Percentiles rank a stretch among this genome's conserved stretches.
Conservation (phyloP, 2,113 vertebrate species). For the Sprattus sprattus region DNA sequence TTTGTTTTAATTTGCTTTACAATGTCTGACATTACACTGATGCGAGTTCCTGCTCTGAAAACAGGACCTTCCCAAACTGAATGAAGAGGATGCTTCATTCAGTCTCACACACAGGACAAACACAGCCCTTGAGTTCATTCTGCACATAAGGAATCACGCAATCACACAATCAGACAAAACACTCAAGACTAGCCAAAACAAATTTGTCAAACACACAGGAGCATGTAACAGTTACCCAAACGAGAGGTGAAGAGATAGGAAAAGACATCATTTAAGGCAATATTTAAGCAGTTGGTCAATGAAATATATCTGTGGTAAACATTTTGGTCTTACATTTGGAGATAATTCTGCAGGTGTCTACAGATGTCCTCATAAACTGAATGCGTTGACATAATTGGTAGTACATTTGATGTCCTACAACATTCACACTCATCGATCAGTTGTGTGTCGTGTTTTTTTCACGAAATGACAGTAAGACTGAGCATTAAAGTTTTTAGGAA, state of each 20-base stretch:
- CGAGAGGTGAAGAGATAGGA: neutral
- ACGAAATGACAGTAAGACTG: neutral
- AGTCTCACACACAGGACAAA: neutral
- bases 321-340: too few relatives aligned
- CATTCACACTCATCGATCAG: neutral
- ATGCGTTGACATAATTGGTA: neutral
- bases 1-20: constrained; percentile 27
- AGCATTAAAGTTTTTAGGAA: neutral
- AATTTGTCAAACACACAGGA: constrained; percentile 7
- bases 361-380: too few relatives aligned
- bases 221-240: neutral
- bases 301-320: neutral
- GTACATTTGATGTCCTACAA: neutral
- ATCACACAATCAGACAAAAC: constrained; percentile 43
- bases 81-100: neutral
- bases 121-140: constrained; percentile 29
- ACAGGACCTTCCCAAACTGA: neutral
- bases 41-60: neutral
- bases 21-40: constrained; percentile 29
- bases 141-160: constrained; percentile 43
- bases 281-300: neutral
- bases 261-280: constrained; percentile 3
- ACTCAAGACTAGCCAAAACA: constrained; percentile 31
- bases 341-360: too few relatives aligned
- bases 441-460: neutral